These are phyloP conservation scores for Caerostris darwini DNA, from an alignment of 1,140 invertebrate genomes.

Conservation along the genomic window DNA sequence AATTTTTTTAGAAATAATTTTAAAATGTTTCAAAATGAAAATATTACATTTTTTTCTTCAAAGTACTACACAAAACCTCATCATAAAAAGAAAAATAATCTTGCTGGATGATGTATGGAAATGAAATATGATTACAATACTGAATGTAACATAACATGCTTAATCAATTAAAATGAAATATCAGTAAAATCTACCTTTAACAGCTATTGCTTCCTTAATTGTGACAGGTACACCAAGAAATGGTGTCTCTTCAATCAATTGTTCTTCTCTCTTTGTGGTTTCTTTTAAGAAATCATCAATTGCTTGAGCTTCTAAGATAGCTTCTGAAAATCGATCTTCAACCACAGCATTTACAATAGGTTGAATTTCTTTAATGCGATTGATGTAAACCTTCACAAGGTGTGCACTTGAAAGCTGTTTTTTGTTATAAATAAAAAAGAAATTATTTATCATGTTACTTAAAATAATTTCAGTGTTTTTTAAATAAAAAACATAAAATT, in stretches of 20 bases:
- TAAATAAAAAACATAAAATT: too few relatives aligned
- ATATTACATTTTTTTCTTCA: too few relatives aligned
- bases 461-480: too few relatives aligned
- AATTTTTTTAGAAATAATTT: too few relatives aligned
- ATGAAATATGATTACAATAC: too few relatives aligned
- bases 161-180: neutral
- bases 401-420: conserved; percentile 79
- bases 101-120: too few relatives aligned
- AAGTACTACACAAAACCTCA: too few relatives aligned
- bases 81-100: too few relatives aligned
- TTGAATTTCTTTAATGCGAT: conserved; percentile 80
- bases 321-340: conserved; percentile 80
- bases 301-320: conserved; percentile 79
- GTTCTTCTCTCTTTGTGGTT: conserved; percentile 82
- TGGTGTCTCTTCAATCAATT: conserved; percentile 77
- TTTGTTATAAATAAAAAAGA: neutral
- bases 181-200: conserved; percentile 76
- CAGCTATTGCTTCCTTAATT: conserved; percentile 79
- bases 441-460: too few relatives aligned
- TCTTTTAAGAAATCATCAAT: conserved; percentile 85
- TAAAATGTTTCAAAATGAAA: too few relatives aligned
- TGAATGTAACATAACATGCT: neutral
- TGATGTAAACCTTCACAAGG: conserved; percentile 81
- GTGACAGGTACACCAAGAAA: conserved; percentile 79
- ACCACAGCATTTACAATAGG: conserved; percentile 82